Percentiles rank a stretch among this genome's conserved stretches.
Evolutionary conservation across 2,888 invertebrate genomes (phyloP).

Genomic region (Protophormia terraenovae): DNA sequence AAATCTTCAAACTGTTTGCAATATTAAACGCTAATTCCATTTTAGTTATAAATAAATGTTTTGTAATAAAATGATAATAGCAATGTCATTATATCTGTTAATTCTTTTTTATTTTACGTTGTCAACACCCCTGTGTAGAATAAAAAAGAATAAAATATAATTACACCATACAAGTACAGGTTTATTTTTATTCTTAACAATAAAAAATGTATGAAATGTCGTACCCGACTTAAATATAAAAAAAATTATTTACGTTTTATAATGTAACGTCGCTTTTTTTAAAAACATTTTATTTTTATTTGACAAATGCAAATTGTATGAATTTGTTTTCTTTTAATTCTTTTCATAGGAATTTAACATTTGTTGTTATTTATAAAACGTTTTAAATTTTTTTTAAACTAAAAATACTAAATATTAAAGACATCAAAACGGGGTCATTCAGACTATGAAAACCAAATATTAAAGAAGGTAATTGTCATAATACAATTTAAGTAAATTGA

Average conservation of each 20-base stretch:
- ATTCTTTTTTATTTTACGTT: not conserved
- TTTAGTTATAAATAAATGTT: not conserved
- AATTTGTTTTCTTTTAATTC: not conserved
- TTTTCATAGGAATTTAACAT: not conserved
- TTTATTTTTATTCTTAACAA: slow-evolving; percentile 27
- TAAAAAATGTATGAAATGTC: slow-evolving; percentile 19
- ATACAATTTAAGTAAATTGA: too few relatives aligned
- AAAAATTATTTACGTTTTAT: not conserved
- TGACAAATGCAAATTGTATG: not conserved
- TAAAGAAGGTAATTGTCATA: too few relatives aligned
- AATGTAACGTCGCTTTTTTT: not conserved
- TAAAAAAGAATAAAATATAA: slow-evolving; percentile 7
- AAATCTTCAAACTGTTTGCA: not conserved
- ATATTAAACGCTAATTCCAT: not conserved
- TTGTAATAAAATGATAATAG: not conserved
- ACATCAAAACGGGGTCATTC: too few relatives aligned
- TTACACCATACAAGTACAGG: slow-evolving; percentile 6
- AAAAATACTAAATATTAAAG: too few relatives aligned
- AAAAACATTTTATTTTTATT: not conserved
- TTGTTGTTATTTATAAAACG: too few relatives aligned
- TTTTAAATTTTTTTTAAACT: too few relatives aligned
- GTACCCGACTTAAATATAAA: not conserved
- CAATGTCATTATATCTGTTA: not conserved
- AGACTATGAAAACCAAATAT: too few relatives aligned
- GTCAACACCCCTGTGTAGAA: slow-evolving; percentile 10